Conservation (phyloP, 2,888 invertebrate genomes). For the Drosophila tripunctata region DNA sequence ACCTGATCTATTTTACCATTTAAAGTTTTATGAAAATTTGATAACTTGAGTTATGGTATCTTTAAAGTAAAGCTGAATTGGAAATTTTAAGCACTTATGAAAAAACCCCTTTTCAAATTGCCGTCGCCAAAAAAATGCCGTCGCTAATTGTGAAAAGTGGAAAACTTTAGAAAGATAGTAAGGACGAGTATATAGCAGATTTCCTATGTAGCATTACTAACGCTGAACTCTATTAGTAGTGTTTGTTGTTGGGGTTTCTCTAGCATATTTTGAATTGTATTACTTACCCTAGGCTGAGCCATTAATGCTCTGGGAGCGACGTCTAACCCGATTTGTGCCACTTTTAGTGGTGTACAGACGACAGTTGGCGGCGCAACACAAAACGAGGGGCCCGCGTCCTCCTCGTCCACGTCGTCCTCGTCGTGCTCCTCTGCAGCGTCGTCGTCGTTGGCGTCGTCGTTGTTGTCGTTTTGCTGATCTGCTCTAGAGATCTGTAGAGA, state of each 20-base stretch:
- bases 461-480: constrained; percentile 15
- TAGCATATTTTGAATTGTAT: not conserved
- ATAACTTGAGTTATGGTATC: no score
- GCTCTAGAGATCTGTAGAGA: constrained; percentile 5
- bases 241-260: not conserved
- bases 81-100: no score
- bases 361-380: constrained; percentile 79
- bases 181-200: no score
- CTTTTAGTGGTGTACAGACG: constrained; percentile 82
- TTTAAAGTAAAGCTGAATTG: no score
- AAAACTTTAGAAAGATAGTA: not conserved
- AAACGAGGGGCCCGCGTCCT: constrained; percentile 65
- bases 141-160: not conserved
- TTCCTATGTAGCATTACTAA: constrained; percentile 1
- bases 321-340: constrained; percentile 85
- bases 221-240: constrained; percentile 11
- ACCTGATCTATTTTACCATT: no score
- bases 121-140: no score
- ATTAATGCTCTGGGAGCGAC: constrained; percentile 85
- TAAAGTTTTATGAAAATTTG: no score
- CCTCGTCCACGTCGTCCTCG: constrained; percentile 48
- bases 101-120: no score
- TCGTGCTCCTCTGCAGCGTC: constrained; percentile 62
- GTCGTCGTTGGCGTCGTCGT: constrained; percentile 29
- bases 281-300: constrained; percentile 85